Percentiles rank a stretch among this genome's conserved stretches.
These are phyloP conservation scores for Protaetia brevitarsis DNA, from an alignment of 1,140 invertebrate species.

Conservation along the genomic window DNA sequence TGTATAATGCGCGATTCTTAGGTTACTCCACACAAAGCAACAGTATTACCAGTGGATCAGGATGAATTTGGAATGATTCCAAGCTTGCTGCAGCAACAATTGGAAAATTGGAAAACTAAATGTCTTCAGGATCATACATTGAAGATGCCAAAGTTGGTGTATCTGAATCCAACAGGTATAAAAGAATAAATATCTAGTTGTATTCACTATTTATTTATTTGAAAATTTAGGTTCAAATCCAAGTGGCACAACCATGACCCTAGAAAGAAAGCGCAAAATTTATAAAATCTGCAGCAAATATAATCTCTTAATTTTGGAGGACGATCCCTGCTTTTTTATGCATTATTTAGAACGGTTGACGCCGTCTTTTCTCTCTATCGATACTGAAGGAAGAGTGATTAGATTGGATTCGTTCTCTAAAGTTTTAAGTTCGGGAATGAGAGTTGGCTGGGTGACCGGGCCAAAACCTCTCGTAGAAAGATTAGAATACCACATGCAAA, in stretches of 20 bases:
- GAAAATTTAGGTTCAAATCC: conserved; percentile 60
- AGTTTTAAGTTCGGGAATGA: conserved; percentile 67
- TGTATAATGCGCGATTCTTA: conserved; percentile 31
- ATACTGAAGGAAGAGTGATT: conserved; percentile 71
- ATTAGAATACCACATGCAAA: conserved; percentile 70
- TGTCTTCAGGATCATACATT: conserved; percentile 31
- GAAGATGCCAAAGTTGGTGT: conserved; percentile 57
- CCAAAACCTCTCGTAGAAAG: conserved; percentile 58
- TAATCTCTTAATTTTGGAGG: conserved; percentile 75
- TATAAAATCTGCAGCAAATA: conserved; percentile 72
- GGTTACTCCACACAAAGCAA: conserved; percentile 49
- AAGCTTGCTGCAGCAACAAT: conserved; percentile 42
- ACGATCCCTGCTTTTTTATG: conserved; percentile 78
- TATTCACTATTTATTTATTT: too few relatives aligned
- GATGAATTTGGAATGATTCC: conserved; percentile 50
- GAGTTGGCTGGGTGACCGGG: conserved; percentile 69
- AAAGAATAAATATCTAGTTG: too few relatives aligned
- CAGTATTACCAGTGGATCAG: conserved; percentile 49
- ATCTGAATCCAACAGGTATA: conserved; percentile 54
- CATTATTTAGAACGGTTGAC: conserved; percentile 62
- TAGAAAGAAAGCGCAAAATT: conserved; percentile 64
- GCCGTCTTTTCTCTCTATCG: conserved; percentile 69
- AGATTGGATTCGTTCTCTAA: conserved; percentile 79
- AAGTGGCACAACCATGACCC: conserved; percentile 61
- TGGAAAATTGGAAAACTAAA: conserved; percentile 44